Evolutionary conservation across 1,140 invertebrate species (phyloP), one percentile per base, ranked within the genome.

Genomic region (Drosophila nebulosa): DNA sequence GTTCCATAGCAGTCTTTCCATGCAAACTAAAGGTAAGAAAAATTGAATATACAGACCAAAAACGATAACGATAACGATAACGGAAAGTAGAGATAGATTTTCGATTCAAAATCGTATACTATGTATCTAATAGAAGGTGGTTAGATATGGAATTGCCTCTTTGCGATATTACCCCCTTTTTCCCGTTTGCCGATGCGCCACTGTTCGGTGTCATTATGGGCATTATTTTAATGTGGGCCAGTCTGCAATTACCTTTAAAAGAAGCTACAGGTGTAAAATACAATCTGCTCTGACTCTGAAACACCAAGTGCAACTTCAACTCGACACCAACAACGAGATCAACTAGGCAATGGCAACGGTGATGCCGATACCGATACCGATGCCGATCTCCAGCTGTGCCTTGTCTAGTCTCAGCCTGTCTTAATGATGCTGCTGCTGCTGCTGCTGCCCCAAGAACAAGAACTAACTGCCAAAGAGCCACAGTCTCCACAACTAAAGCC

Each of bases 1-100:
- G 98, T 91, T 95, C 97, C 80, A 95, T 99, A 64, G 99, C 99
- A 10, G 98, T 99, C 18, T 99, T 99, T 92, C 99, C 99, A 0
- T 99, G 98, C 93, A 99, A 98, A 92, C 93, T 99, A 27, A 96
- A 98, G 93, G 97, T 96, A 90, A 85, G 90, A 72, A 10, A 10
- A 18, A n/a, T n/a, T n/a, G n/a, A n/a, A n/a, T n/a, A n/a, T n/a
- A n/a, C n/a, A n/a, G n/a, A 9, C 16, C 27, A 1, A 21, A 4
- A 36, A n/a, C 26, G 39, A 9, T 2, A 50, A 32, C 51, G 14
- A n/a, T n/a, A n/a, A n/a, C n/a, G n/a, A n/a, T n/a, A n/a, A n/a
- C n/a, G n/a, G n/a, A n/a, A n/a, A n/a, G n/a, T n/a, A n/a, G n/a
- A n/a, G n/a, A n/a, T n/a, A n/a, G n/a, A n/a, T n/a, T n/a, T n/a